Evolutionary conservation across 1,140 invertebrate species (phyloP), one percentile per base, ranked within the genome.

Genomic region (Hesperophylax magnus): DNA sequence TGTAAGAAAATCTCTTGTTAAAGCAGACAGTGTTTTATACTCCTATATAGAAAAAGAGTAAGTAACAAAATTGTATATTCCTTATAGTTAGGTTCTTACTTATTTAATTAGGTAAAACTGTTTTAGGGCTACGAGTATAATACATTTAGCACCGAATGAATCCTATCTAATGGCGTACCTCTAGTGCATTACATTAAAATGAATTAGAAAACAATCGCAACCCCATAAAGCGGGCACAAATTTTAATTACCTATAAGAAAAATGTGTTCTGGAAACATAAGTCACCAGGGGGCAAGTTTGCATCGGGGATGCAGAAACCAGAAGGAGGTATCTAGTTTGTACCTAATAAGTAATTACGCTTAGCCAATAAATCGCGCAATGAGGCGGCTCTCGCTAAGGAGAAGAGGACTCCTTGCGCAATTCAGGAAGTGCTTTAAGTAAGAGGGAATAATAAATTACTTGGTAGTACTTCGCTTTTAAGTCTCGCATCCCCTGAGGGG

Each of bases 291-390:
- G 61, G 61, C 17, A 11, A 24, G 24, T 22, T 27, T 15, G 3
- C 24, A 22, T n/a, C n/a, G 14, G 60, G 24, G 22, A 11, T 24
- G 14, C 24, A 8, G 14, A n/a, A n/a, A 63, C 61, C 7, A 4
- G 61, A 27, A 17, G 9, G 11, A 17, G 61, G 61, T 20, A 0
- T 65, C 20, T 27, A 65, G 15, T 15, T 65, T 27, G 24, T 34
- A 11, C 34, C 31, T 72, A 72, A 72, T 72, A 72, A 72, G 67
- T 72, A 72, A 72, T 72, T 72, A 72, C 39, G 47, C 67, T 72
- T 52, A 72, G 67, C 67, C 67, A 72, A 72, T 72, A 72, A 72
- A 72, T 72, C 67, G 67, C 24, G 67, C 67, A 72, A 72, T 72
- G 67, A 72, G 67, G 67, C 67, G 47, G 47, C 18, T 39, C 63